phyloP scores from a whole-genome alignment of 2,888 invertebrate genomes.

The Euproctis similis region DNA sequence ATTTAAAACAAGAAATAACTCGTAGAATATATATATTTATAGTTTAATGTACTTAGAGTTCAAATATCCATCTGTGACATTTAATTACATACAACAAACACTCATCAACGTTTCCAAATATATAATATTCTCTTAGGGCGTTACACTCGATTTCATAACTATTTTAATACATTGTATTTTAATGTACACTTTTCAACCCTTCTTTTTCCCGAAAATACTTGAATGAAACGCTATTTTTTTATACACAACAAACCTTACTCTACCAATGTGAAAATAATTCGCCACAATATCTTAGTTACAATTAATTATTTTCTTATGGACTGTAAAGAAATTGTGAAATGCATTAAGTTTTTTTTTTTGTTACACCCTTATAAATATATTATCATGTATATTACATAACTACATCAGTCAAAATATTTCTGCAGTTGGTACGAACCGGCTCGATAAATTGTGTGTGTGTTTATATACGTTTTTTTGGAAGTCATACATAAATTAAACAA shows the following conservation, averaged over 20 bases:
- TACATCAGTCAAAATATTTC: constrained; percentile 74
- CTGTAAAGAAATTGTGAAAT: constrained; percentile 74
- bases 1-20: constrained; percentile 54
- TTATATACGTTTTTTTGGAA: too few species aligned
- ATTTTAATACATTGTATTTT: constrained; percentile 66
- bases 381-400: constrained; percentile 62
- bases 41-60: constrained; percentile 52
- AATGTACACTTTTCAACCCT: constrained; percentile 66
- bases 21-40: constrained; percentile 52
- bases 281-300: constrained; percentile 66
- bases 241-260: constrained; percentile 72
- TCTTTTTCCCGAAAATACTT: constrained; percentile 62
- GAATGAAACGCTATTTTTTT: constrained; percentile 64
- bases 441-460: constrained; percentile 12
- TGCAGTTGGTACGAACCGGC: constrained; percentile 50
- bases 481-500: too few species aligned
- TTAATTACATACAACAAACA: constrained; percentile 68
- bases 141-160: constrained; percentile 64
- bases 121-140: constrained; percentile 69
- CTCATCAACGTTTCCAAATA: constrained; percentile 70
- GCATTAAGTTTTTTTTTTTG: constrained; percentile 72
- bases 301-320: constrained; percentile 63
- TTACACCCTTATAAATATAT: constrained; percentile 70
- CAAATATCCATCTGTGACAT: constrained; percentile 62
- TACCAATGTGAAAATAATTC: constrained; percentile 73